Percentiles rank a stretch among this genome's conserved stretches.
Evolutionary conservation across 2,888 invertebrate species (phyloP).

Genomic region (Cryptus viduatorius): DNA sequence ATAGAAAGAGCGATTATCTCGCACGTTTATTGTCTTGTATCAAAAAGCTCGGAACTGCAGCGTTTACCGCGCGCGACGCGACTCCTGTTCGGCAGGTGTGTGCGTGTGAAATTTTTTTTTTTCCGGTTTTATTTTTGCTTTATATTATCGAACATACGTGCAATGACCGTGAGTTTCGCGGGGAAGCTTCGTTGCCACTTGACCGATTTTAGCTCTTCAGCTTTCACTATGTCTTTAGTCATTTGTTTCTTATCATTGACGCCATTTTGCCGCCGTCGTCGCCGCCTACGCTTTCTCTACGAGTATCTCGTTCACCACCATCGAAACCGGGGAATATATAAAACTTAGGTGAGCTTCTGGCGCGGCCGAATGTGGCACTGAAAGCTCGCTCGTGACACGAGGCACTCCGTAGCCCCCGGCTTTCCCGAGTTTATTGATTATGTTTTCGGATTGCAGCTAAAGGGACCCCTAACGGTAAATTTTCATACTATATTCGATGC

Average conservation of each 20-base stretch:
- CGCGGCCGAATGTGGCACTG: slow-evolving; percentile 79
- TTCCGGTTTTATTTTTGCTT: not conserved
- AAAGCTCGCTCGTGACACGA: slow-evolving; percentile 77
- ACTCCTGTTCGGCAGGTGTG: slow-evolving; percentile 16
- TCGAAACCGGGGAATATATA: slow-evolving; percentile 33
- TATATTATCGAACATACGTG: slow-evolving; percentile 14
- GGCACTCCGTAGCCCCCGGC: slow-evolving; percentile 67
- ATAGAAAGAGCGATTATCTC: not conserved
- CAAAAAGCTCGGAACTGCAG: slow-evolving; percentile 47
- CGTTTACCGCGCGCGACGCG: slow-evolving; percentile 20
- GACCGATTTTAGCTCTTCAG: slow-evolving; percentile 66
- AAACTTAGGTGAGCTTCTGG: slow-evolving; percentile 74
- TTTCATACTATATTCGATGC: slow-evolving; percentile 46
- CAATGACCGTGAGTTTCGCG: slow-evolving; percentile 7
- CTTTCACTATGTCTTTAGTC: slow-evolving; percentile 61
- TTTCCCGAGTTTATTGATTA: slow-evolving; percentile 70
- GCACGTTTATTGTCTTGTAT: slow-evolving; percentile 32
- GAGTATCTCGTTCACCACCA: slow-evolving; percentile 59
- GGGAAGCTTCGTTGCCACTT: slow-evolving; percentile 69
- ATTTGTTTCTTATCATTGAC: slow-evolving; percentile 76
- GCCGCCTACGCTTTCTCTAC: slow-evolving; percentile 42
- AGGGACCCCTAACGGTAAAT: slow-evolving; percentile 66
- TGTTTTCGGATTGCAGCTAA: slow-evolving; percentile 65
- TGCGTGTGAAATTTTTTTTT: slow-evolving; percentile 1
- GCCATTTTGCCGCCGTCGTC: slow-evolving; percentile 77